Percentiles rank a stretch among this genome's conserved stretches.
Evolutionary conservation across 1,140 invertebrate genomes (phyloP).

Genomic region (Drosophila nigromelanica): DNA sequence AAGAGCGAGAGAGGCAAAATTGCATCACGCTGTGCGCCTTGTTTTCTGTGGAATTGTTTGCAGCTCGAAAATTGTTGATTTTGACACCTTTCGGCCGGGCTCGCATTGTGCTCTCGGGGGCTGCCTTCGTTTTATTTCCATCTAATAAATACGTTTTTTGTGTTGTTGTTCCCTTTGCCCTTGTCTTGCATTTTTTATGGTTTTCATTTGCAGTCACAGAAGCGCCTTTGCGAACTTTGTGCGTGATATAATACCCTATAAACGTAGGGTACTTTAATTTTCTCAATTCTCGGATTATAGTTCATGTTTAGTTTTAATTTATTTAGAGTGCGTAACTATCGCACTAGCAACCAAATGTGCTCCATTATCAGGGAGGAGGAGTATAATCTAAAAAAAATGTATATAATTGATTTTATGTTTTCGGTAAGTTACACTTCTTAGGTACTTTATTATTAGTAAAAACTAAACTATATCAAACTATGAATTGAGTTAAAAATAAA

Average conservation of each 20-base stretch:
- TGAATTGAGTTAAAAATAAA: too few species aligned
- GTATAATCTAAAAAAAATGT: too few species aligned
- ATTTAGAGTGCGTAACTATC: too few species aligned
- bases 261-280: not conserved
- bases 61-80: conserved; percentile 79
- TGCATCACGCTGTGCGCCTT: conserved; percentile 73
- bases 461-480: too few species aligned
- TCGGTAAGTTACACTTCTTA: too few species aligned
- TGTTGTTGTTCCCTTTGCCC: conserved; percentile 29
- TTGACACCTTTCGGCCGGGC: conserved; percentile 70
- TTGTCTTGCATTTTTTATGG: conserved; percentile 75
- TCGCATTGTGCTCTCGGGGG: conserved; percentile 42
- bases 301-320: too few species aligned
- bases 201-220: conserved; percentile 52
- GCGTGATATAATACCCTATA: conserved; percentile 29
- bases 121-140: conserved; percentile 64
- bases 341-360: too few species aligned
- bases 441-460: too few species aligned
- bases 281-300: too few species aligned
- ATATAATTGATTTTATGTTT: too few species aligned
- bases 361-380: too few species aligned
- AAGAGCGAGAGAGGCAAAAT: conserved; percentile 51
- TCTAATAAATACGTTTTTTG: conserved; percentile 69
- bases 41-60: conserved; percentile 75
- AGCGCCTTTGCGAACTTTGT: conserved; percentile 47